Evolutionary conservation across 2,888 invertebrate species (phyloP).

Genomic region (Diploptera punctata): DNA sequence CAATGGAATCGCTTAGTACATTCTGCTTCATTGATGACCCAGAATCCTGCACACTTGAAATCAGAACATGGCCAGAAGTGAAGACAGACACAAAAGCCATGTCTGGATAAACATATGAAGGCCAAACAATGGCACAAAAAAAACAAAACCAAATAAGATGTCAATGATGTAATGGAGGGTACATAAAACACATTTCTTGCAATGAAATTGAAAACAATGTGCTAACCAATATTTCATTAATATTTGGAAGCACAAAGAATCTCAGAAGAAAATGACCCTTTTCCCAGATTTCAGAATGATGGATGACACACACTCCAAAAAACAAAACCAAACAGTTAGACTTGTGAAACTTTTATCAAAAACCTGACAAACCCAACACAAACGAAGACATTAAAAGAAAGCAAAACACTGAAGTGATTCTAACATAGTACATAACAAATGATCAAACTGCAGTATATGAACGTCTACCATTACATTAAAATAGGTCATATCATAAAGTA

Average conservation of each 20-base stretch:
- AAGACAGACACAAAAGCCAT: not conserved
- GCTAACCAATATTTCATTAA: not conserved
- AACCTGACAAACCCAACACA: too few species aligned
- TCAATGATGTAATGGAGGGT: not conserved
- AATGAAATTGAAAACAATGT: not conserved
- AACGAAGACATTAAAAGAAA: not conserved
- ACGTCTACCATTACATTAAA: too few species aligned
- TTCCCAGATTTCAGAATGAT: not conserved
- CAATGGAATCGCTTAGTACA: constrained; percentile 35
- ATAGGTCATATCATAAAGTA: too few species aligned
- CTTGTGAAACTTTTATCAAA: not conserved
- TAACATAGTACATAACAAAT: too few species aligned
- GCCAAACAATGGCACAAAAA: not conserved
- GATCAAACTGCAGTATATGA: too few species aligned
- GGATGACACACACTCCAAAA: not conserved
- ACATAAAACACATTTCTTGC: not conserved
- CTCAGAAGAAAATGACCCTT: not conserved
- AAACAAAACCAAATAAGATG: not conserved
- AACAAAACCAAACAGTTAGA: not conserved
- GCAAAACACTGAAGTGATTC: too few species aligned
- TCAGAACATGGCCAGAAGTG: constrained; percentile 8
- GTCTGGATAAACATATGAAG: not conserved
- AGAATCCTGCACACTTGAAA: constrained; percentile 34
- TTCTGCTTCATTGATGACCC: constrained; percentile 27
- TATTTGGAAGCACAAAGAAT: not conserved